These are phyloP conservation scores for Lomographa bimaculata DNA, from an alignment of 2,888 invertebrate genomes.

Conservation along the genomic window DNA sequence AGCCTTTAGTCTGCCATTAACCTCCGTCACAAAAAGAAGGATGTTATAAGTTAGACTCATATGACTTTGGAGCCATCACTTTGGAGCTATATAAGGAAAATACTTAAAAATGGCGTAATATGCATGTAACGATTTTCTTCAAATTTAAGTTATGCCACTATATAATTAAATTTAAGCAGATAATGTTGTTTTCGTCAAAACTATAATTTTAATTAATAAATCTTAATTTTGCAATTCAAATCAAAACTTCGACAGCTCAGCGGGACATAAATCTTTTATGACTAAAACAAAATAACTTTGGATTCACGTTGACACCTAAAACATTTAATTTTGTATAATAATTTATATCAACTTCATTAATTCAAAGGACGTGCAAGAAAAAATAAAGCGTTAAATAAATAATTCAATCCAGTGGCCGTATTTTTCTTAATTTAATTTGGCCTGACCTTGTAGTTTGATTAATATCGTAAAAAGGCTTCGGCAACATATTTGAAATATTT, in stretches of 20 bases:
- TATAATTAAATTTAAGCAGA: too few relatives aligned
- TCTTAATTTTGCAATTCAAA: constrained; percentile 28
- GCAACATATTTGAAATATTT: constrained; percentile 55
- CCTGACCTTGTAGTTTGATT: constrained; percentile 58
- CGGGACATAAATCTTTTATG: constrained; percentile 60
- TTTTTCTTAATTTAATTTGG: constrained; percentile 62
- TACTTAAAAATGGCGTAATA: too few relatives aligned
- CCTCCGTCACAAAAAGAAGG: too few relatives aligned
- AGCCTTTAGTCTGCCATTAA: too few relatives aligned
- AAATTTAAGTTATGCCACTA: too few relatives aligned
- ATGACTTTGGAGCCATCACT: too few relatives aligned
- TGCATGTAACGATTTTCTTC: too few relatives aligned
- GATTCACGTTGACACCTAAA: constrained; percentile 51
- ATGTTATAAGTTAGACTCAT: too few relatives aligned
- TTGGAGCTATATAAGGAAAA: too few relatives aligned
- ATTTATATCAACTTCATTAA: constrained; percentile 7
- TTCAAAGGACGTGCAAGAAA: too few relatives aligned
- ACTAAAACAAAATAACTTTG: constrained; percentile 48
- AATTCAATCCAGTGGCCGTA: constrained; percentile 17
- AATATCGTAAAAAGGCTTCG: constrained; percentile 23
- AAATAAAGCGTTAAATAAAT: constrained; percentile 4
- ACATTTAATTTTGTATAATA: not conserved
- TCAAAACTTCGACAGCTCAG: constrained; percentile 38
- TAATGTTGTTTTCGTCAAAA: not conserved
- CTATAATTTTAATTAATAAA: constrained; percentile 5